Percentiles rank a stretch among this genome's conserved stretches.
Evolutionary conservation across 2,113 vertebrate genomes (phyloP).

Genomic region (Chaetops frenatus): DNA sequence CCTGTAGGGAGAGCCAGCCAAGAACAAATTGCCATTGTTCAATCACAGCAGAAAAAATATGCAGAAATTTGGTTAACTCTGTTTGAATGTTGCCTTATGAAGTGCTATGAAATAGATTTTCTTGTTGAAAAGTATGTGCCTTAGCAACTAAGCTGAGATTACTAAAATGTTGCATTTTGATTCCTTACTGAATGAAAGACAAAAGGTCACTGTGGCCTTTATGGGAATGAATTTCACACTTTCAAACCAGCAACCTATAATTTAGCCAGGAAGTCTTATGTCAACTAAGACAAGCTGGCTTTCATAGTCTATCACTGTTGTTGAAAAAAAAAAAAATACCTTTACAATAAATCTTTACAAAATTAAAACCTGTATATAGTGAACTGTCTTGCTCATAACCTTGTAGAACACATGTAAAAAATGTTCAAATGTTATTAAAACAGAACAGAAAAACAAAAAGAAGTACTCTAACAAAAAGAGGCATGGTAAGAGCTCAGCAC

Average conservation of each 20-base stretch:
- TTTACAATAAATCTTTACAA: not conserved
- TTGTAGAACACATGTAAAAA: not conserved
- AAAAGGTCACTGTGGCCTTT: not conserved
- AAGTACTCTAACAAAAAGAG: not conserved
- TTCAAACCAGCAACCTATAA: not conserved
- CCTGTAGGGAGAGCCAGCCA: not conserved
- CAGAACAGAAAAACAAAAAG: not conserved
- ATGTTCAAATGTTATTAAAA: not conserved
- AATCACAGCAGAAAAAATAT: not conserved
- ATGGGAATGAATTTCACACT: not conserved
- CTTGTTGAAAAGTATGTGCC: not conserved
- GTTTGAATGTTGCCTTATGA: not conserved
- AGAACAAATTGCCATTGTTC: not conserved
- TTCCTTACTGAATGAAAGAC: not conserved
- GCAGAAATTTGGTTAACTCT: not conserved
- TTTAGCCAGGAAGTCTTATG: not conserved
- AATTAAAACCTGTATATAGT: not conserved
- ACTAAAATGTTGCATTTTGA: not conserved
- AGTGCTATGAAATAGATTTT: not conserved
- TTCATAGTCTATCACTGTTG: not conserved
- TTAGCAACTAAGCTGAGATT: not conserved
- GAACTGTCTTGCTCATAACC: not conserved
- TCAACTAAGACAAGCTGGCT: not conserved
- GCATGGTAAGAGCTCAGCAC: not conserved
- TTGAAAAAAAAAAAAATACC: not conserved